Conservation (phyloP, 1,140 invertebrate genomes). For the Whitmania pigra region DNA sequence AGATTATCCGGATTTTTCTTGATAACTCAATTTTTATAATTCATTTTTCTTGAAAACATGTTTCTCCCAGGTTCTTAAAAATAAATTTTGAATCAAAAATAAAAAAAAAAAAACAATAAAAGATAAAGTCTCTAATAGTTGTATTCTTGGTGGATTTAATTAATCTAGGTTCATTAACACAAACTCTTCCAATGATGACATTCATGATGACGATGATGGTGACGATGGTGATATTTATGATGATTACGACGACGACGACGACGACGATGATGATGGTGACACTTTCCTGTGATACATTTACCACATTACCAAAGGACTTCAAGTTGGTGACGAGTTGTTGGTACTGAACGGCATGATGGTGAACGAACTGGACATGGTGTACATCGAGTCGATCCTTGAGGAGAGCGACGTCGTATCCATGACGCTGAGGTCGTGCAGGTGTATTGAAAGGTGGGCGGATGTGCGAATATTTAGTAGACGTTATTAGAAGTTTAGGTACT, state of each 20-base stretch:
- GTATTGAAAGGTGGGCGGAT: slow-evolving; percentile 66
- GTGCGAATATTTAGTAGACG: background rate
- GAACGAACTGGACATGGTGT: slow-evolving; percentile 97
- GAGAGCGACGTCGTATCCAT: slow-evolving; percentile 85
- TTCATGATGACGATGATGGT: background rate
- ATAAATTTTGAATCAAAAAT: no score
- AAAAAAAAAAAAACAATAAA: no score
- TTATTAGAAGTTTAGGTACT: background rate
- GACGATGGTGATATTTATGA: background rate
- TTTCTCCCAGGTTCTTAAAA: no score
- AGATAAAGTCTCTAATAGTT: no score
- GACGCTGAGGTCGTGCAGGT: slow-evolving; percentile 84
- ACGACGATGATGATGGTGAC: background rate
- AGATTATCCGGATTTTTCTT: no score
- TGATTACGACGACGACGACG: background rate
- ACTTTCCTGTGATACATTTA: background rate
- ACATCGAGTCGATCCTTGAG: slow-evolving; percentile 81
- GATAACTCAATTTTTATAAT: no score
- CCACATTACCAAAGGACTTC: slow-evolving; percentile 66
- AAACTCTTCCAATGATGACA: background rate
- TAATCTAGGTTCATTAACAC: no score
- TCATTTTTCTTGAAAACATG: no score
- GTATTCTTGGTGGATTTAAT: no score
- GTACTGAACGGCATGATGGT: slow-evolving; percentile 95
- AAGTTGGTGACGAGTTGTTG: slow-evolving; percentile 93